A percentile compares a stretch with the other conserved stretches of the same genome.
Conservation (phyloP, 2,113 vertebrate genomes). For the Melanocharis versteri region DNA sequence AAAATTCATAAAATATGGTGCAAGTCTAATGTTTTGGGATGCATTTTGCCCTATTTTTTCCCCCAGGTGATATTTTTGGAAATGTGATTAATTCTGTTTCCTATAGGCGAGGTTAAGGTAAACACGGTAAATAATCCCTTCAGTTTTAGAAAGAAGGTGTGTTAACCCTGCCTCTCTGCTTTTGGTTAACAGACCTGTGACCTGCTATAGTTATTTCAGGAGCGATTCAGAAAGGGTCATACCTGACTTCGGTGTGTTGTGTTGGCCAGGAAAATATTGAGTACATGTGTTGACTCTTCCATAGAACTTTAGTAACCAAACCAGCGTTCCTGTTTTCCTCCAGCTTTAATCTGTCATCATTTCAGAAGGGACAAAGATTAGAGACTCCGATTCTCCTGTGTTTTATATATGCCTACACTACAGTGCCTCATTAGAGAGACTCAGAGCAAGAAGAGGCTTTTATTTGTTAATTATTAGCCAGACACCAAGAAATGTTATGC, state of each 20-base stretch:
- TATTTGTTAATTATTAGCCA: neutral
- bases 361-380: neutral
- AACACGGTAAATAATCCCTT: rapidly evolving
- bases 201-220: neutral
- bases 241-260: rapidly evolving
- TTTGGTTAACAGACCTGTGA: neutral
- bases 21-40: neutral
- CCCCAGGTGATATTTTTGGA: neutral
- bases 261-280: neutral
- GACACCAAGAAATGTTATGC: neutral
- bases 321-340: neutral
- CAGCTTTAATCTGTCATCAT: neutral
- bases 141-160: neutral
- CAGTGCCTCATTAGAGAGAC: neutral
- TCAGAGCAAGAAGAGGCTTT: neutral
- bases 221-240: neutral
- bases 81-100: neutral
- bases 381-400: neutral
- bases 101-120: neutral
- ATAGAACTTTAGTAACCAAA: neutral
- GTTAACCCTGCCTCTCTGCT: neutral
- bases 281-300: neutral
- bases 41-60: neutral
- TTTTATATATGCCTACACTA: neutral
- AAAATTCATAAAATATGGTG: neutral